Base-by-base conservation (phyloP, 2,888 invertebrate genomes). In the Sphecodes monilicornis region DNA sequence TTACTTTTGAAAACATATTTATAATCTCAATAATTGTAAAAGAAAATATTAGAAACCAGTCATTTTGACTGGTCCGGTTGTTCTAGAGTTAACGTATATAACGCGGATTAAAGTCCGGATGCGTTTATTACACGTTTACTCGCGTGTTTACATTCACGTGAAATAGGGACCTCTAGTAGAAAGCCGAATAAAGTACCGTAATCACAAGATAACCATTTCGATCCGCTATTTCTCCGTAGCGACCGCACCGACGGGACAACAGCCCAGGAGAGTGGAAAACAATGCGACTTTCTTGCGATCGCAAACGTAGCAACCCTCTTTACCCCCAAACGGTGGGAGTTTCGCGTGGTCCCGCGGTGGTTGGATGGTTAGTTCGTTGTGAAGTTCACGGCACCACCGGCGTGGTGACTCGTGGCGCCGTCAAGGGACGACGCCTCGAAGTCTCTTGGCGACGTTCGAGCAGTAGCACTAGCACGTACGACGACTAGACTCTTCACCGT, bases 381-480 rank as follows among this genome's bases (percentile, higher is more conserved):
- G 71, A 82, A 76, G 76, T 82, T 46, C 83, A 43, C 72, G 88
- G 82, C 83, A 80, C 78, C 87, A 70, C 81, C 75, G 66, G 84
- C 86, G 84, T 26, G 43, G 76, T 73, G 90, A 80, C 89, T 81
- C 81, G 91, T 91, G 92, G 91, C 91, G 92, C 91, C 92, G 84
- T 87, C 88, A 78, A 64, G 85, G 81, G 89, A 90, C 89, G 90
- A 91, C 87, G 89, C 89, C 80, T 85, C 82, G 87, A 91, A 89
- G 85, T 87, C 78, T 82, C 86, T 78, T 75, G 80, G 80, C 84
- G 84, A 82, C 8, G 29, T 71, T 78, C 74, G 75, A 74, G 79
- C 84, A 85, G 82, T 83, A 81, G 41, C 78, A 32, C 66, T 83
- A 81, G 41, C 78, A 32, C 66, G 22, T 32, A n/a, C 32, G 22